These are phyloP conservation scores for Tinea trinotella DNA, from an alignment of 2,888 invertebrate species.

Conservation along the genomic window DNA sequence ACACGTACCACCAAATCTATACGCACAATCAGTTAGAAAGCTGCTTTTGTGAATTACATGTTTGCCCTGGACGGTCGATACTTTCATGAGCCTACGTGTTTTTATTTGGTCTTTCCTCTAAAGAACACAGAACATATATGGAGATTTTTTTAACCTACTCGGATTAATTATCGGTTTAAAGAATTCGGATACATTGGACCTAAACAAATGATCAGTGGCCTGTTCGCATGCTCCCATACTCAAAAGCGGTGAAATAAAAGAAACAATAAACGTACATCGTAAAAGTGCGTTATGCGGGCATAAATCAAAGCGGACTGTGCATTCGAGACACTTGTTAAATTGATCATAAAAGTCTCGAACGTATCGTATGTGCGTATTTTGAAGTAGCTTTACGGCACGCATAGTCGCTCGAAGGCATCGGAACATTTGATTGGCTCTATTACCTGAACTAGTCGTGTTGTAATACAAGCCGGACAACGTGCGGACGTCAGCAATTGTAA, in stretches of 20 bases:
- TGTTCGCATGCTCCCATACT: slow-evolving; percentile 1
- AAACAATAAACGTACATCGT: slow-evolving; percentile 58
- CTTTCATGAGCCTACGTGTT: background rate
- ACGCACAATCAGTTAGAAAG: slow-evolving; percentile 17
- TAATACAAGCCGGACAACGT: background rate
- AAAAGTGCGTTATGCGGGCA: slow-evolving; percentile 50
- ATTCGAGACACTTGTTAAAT: slow-evolving; percentile 61
- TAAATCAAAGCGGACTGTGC: slow-evolving; percentile 52
- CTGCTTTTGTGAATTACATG: background rate
- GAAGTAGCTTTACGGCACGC: slow-evolving; percentile 38
- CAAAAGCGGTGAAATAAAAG: slow-evolving; percentile 41
- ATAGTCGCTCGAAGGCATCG: slow-evolving; percentile 16
- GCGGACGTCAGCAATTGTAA: too few relatives aligned
- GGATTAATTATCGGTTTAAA: too few relatives aligned
- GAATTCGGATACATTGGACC: too few relatives aligned
- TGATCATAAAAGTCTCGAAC: slow-evolving; percentile 61
- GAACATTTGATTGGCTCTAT: slow-evolving; percentile 12
- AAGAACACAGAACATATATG: too few relatives aligned
- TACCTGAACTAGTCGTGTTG: background rate
- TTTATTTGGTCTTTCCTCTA: background rate
- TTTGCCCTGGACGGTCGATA: slow-evolving; percentile 3
- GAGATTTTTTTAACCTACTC: too few relatives aligned
- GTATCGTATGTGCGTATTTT: slow-evolving; percentile 55
- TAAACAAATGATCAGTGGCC: slow-evolving; percentile 32
- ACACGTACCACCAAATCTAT: slow-evolving; percentile 35